These are phyloP conservation scores for Allolobophora icterica DNA, from an alignment of 2,888 invertebrate species.

Conservation along the genomic window DNA sequence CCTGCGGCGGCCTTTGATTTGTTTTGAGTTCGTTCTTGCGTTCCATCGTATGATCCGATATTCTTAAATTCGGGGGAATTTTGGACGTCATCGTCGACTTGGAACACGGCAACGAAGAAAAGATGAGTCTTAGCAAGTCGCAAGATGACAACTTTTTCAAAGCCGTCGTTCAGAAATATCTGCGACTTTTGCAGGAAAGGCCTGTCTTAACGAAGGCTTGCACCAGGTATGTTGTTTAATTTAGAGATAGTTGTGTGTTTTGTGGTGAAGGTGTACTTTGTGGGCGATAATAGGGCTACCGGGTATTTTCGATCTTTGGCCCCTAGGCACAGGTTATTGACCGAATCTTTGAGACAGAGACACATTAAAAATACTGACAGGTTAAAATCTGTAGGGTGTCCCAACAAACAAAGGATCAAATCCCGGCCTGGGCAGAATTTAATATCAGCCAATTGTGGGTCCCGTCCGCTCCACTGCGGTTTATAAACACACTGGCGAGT, in stretches of 20 bases:
- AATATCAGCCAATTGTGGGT: neutral
- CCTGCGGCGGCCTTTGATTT: too few relatives aligned
- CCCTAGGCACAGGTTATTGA: neutral
- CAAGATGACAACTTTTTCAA: neutral
- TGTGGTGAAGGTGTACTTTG: neutral
- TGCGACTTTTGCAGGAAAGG: neutral
- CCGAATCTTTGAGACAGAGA: neutral
- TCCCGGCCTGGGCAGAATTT: neutral
- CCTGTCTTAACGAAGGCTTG: constrained; percentile 5
- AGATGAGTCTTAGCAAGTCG: constrained; percentile 14
- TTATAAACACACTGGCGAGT: too few relatives aligned
- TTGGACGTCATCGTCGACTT: neutral
- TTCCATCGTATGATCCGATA: neutral
- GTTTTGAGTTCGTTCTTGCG: too few relatives aligned
- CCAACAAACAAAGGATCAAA: neutral
- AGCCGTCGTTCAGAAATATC: constrained; percentile 2
- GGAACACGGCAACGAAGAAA: neutral
- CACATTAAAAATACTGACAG: neutral
- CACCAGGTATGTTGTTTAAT: neutral
- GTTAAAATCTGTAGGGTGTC: neutral
- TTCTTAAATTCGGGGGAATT: neutral
- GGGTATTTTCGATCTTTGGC: neutral
- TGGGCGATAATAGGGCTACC: neutral
- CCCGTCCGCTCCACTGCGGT: neutral
- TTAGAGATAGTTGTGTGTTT: neutral